Evolutionary conservation across 2,113 vertebrate species (phyloP).

Genomic region (Okapia johnstoni): DNA sequence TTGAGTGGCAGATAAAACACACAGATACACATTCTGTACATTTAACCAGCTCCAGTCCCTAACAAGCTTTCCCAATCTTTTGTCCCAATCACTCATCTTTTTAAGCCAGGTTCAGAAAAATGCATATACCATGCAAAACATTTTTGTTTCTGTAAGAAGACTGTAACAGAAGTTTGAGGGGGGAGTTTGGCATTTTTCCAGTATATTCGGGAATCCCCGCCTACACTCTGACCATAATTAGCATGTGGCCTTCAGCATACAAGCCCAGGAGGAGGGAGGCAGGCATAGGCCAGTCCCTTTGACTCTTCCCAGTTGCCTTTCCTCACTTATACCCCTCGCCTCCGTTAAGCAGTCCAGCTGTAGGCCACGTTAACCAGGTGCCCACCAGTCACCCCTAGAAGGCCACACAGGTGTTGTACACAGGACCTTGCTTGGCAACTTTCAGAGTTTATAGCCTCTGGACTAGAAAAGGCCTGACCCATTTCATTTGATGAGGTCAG

Average conservation of each 20-base stretch:
- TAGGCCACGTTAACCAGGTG: too few relatives aligned
- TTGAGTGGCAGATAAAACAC: constrained; percentile 71
- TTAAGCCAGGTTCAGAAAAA: background rate
- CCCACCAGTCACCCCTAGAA: background rate
- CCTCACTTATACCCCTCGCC: background rate
- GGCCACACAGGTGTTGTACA: background rate
- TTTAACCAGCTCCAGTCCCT: background rate
- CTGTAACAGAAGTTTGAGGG: background rate
- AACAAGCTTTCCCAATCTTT: constrained; percentile 7
- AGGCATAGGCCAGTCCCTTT: background rate
- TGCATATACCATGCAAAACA: background rate
- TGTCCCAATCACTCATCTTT: background rate
- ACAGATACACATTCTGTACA: background rate
- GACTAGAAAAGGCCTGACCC: background rate
- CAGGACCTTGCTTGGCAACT: background rate
- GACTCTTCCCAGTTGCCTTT: background rate
- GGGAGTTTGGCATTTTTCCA: background rate
- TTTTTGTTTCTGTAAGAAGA: background rate
- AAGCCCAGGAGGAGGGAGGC: background rate
- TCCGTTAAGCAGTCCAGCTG: background rate
- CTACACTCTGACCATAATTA: constrained; percentile 28
- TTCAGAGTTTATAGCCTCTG: background rate
- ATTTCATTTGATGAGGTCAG: constrained; percentile 45
- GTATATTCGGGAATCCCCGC: background rate
- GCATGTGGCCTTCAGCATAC: background rate